These are phyloP conservation scores for Heliconius aoede DNA, from an alignment of 2,888 invertebrate species.

Conservation along the genomic window DNA sequence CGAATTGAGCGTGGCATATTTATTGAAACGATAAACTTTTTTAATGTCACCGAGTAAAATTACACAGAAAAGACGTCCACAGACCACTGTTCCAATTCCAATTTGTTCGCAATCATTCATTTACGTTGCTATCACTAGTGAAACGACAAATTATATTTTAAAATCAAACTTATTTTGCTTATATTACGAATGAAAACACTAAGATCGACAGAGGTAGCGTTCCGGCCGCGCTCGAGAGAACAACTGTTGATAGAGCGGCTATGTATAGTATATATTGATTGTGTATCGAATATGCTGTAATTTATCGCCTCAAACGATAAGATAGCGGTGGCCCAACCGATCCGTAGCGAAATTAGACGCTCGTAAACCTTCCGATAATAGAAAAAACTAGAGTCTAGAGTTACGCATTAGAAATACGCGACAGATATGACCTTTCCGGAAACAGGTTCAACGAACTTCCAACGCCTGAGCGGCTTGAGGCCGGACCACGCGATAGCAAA, in stretches of 20 bases:
- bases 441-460: constrained; percentile 50
- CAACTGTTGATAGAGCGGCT: constrained; percentile 72
- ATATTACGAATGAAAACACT: constrained; percentile 47
- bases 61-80: constrained; percentile 34
- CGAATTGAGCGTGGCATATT: constrained; percentile 16
- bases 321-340: constrained; percentile 57
- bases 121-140: constrained; percentile 32
- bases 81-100: constrained; percentile 28
- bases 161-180: constrained; percentile 41
- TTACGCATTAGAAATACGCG: constrained; percentile 27
- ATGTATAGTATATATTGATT: constrained; percentile 70
- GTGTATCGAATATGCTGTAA: constrained; percentile 74
- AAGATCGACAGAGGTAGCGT: constrained; percentile 59
- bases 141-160: constrained; percentile 34
- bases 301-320: constrained; percentile 76
- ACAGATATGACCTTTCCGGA: constrained; percentile 45
- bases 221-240: constrained; percentile 68
- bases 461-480: constrained; percentile 43
- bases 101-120: constrained; percentile 35
- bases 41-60: constrained; percentile 24
- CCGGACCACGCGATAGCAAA: constrained; percentile 42
- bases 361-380: background rate
- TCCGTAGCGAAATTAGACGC: constrained; percentile 41
- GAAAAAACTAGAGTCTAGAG: background rate
- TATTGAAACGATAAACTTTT: constrained; percentile 26